Base-by-base conservation (phyloP, 2,113 vertebrate species). In the Vimba vimba region DNA sequence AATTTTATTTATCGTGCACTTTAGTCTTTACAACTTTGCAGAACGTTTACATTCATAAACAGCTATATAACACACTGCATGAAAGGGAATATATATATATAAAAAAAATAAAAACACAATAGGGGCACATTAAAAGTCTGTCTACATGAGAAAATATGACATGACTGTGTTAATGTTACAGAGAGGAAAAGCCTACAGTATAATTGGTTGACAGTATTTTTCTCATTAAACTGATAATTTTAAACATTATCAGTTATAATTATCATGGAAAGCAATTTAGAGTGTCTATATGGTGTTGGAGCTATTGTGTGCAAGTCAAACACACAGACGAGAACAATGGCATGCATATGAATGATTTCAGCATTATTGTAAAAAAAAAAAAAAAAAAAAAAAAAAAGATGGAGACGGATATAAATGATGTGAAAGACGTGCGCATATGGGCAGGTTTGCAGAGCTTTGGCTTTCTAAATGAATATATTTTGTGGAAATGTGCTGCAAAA, bases 241-340 rank as follows among this genome's bases (percentile, higher is more conserved):
- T 7, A 74, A 74, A n/a, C 23, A 74, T 74, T 47, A 17, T 74
- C 43, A 47, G 39, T 45, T 74, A 25, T 47, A 47, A 74, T 47
- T 47, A 47, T 74, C 23, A 74, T 74, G 71, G 43, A 74, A 74
- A 74, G 36, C 21, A 71, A 57, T 57, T 57, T 21, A 39, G 33
- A 36, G 17, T 39, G 33, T 69, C 19, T 69, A 21, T 13, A 8
- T 52, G 4, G 50, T 57, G 52, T 19, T 19, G 6, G 6, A 62
- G 60, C 60, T 57, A 8, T 57, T 25, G 60, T 47, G 6, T 25
- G 23, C 39, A 74, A 23, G 68, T 43, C 68, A 43, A 71, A 71
- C 0, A 43, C n/a, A 23, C 23, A 71, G 8, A 74, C 25, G 71
- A 47, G 23, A 74, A 74, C 12, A 25, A 74, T 47, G 23, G 0